Evolutionary conservation across 1,140 invertebrate genomes (phyloP).

Genomic region (Seison nebaliae): DNA sequence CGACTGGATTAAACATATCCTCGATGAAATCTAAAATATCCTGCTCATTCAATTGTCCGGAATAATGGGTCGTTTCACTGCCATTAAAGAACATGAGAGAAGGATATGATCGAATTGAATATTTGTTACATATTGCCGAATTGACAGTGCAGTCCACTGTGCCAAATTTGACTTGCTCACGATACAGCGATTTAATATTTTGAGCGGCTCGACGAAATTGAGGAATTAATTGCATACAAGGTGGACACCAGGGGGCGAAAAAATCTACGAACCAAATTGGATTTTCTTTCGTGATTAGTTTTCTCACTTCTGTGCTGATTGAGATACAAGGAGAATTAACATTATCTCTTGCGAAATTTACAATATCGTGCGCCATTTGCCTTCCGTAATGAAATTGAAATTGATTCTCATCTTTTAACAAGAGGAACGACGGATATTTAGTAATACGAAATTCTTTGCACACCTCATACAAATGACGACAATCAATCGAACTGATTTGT

Average conservation of each 20-base stretch:
- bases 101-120: conserved; percentile 43
- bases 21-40: conserved; percentile 38
- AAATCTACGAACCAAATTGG: conserved; percentile 45
- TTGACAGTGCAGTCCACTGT: conserved; percentile 34
- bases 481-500: too few species aligned
- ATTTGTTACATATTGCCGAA: conserved; percentile 29
- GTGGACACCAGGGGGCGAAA: conserved; percentile 57
- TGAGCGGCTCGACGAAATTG: conserved; percentile 42
- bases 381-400: conserved; percentile 17
- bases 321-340: conserved; percentile 33
- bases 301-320: too few species aligned
- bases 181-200: conserved; percentile 14
- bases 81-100: conserved; percentile 44
- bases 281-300: conserved; percentile 30
- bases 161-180: conserved; percentile 37
- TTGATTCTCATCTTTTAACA: conserved; percentile 33
- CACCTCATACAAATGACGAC: too few species aligned
- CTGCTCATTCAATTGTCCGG: conserved; percentile 35
- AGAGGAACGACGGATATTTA: conserved; percentile 41
- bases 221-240: conserved; percentile 43
- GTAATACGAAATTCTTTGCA: conserved; percentile 32
- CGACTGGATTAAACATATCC: conserved; percentile 33
- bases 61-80: conserved; percentile 33
- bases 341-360: conserved; percentile 40
- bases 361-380: conserved; percentile 36